Evolutionary conservation across 2,113 vertebrate genomes (phyloP), one percentile per base, ranked within the genome.

Genomic region (Muntiacus muntjak): DNA sequence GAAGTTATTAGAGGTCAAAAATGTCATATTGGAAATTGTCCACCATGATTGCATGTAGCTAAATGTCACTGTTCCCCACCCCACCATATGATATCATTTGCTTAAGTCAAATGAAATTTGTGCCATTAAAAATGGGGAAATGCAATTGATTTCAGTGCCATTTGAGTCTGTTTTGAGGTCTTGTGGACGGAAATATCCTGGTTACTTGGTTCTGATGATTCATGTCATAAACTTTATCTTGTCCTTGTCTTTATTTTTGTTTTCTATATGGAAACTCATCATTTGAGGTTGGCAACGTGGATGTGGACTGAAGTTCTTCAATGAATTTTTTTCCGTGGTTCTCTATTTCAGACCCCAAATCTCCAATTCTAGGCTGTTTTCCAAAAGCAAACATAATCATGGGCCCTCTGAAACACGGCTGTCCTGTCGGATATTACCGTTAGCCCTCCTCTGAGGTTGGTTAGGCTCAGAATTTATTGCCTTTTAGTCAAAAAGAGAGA

Each of bases 131-230:
- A 97, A 96, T 87, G 96, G 97, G 96, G 74, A 96, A 96, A 96
- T 90, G 81, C 96, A 96, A 94, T 97, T 97, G 98, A 96, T 97
- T 98, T 83, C 79, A 90, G 58, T 96, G 96, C 81, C 87, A 97
- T 90, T 88, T 97, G 97, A 97, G 93, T 97, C 97, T 88, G 94
- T 94, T 96, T 97, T 98, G 98, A 98, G 98, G 98, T 97, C 95
- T 98, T 98, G 98, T 95, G 98, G 98, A 96, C 74, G 98, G 98
- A 98, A 98, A 96, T 97, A 95, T 97, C 96, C 98, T 97, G 98
- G 96, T 98, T 97, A 86, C 93, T 94, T 94, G 96, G 96, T 97
- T 60, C 89, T 33, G 95, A 95, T 98, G 98, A 98, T 94, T 98
- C 98, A 98, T 89, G 74, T 78, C 93, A 89, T 67, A 96, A 96